Evolutionary conservation across 2,888 invertebrate genomes (phyloP), one percentile per base, ranked within the genome.

Genomic region (Drosophila nigricruria): DNA sequence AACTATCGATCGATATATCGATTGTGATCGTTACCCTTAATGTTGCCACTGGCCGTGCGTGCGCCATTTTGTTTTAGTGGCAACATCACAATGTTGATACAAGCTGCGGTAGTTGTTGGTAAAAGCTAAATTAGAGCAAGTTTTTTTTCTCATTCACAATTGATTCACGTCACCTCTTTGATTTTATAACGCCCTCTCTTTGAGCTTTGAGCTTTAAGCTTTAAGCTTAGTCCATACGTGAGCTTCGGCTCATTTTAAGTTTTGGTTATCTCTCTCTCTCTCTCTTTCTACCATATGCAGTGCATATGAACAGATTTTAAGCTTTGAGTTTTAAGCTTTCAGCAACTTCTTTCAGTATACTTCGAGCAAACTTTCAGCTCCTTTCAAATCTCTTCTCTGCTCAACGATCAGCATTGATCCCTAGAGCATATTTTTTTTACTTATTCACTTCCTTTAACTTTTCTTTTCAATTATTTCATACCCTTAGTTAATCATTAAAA

Each of bases 61-160:
- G 64, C 47, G 53, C 54, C 52, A 60, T 60, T 57, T 67, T 57
- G 57, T 54, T 70, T 73, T 54, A 73, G 81, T 83, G 90, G 91
- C 90, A 90, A 91, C 91, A 90, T 91, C 91, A 91, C 91, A 89
- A 88, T 90, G 91, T 91, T 91, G 91, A 91, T 91, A 91, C 79
- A 91, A 91, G 91, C 91, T 86, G 81, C 87, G 91, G 91, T 91
- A 91, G 91, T 91, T 91, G 91, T 91, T 91, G 91, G 87, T 88
- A 90, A 91, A 91, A 91, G 91, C 91, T 91, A 91, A 91, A 91
- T 91, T 91, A 91, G 91, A 89, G 78, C 88, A 77, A 85, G 87
- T 90, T 82, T 81, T 81, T 83, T 82, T 81, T 77, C 77, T 56
- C 27, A 65, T 59, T 77, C 50, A 49, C 49, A 43, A 36, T 59